Base-by-base conservation (phyloP, 2,797 vertebrate genomes). In the Tarsius wallacei region DNA sequence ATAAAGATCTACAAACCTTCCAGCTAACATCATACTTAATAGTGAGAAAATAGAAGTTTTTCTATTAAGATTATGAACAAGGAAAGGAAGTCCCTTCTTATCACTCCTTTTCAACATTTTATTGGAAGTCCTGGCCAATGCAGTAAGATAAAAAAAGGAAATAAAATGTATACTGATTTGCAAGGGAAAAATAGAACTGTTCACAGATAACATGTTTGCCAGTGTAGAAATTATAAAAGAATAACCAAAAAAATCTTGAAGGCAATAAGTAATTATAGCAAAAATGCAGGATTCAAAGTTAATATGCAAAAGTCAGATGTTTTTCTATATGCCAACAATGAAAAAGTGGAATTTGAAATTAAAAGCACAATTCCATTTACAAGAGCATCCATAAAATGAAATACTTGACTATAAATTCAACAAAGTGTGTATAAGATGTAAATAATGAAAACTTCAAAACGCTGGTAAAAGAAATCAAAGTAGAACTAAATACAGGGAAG, bases 151-250 rank as follows among this genome's bases (percentile, higher is more conserved):
- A 87, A 16, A 86, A 80, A 80, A 74, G 8, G 17, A 63, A 88
- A 64, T 63, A 71, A 89, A 71, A 89, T 1, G 47, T 71, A 84
- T 49, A 78, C 10, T 55, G 55, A 61, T 63, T 63, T 24, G 4
- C n/a, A 89, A 95, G 28, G 26, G 77, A 92, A 11, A 68, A 92
- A 36, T 82, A 70, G 83, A 89, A 78, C 55, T 63, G 22, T 63
- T 81, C 53, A 59, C 33, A 86, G n/a, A 86, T 80, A 24, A 80
- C 57, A 63, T 70, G n/a, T 26, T 12, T 14, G 4, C 59, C 15
- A 63, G 68, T 84, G 59, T 71, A 83, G 33, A 76, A 91, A 83
- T 77, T 83, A 0, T 10, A 36, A 74, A 90, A 71, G 33, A 53
- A 51, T 16, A 78, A 42, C 14, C 49, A 83, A 83, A 83, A 83